These are phyloP conservation scores for Chrysopilus asiliformis DNA, from an alignment of 2,888 invertebrate genomes.

Conservation along the genomic window DNA sequence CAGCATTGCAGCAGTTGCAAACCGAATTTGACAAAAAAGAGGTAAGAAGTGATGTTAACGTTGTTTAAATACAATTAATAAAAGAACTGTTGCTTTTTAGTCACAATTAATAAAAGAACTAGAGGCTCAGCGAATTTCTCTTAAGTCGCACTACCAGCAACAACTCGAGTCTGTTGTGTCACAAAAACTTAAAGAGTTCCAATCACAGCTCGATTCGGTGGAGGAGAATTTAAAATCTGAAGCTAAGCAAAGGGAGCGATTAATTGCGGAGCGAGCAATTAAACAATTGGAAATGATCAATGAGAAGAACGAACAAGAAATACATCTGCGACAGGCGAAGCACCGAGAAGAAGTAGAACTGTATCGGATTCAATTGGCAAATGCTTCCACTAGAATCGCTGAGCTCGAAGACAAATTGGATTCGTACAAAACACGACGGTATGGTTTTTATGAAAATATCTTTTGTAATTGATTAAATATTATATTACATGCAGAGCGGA, in stretches of 20 bases:
- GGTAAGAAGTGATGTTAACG: slow-evolving; percentile 35
- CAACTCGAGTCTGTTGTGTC: slow-evolving; percentile 67
- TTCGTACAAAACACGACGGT: slow-evolving; percentile 30
- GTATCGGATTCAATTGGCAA: slow-evolving; percentile 55
- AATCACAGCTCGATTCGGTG: slow-evolving; percentile 55
- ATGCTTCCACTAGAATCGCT: slow-evolving; percentile 52
- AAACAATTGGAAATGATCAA: slow-evolving; percentile 58
- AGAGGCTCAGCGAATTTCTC: slow-evolving; percentile 49
- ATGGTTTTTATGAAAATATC: neutral
- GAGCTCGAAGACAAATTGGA: slow-evolving; percentile 45
- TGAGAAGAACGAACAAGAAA: slow-evolving; percentile 58
- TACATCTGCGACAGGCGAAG: slow-evolving; percentile 63
- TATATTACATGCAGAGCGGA: slow-evolving; percentile 41
- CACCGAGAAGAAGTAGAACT: slow-evolving; percentile 63
- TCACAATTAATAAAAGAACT: slow-evolving; percentile 41
- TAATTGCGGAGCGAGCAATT: slow-evolving; percentile 55
- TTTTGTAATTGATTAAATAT: neutral
- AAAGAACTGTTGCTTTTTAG: slow-evolving; percentile 23
- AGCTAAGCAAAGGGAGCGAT: slow-evolving; percentile 47
- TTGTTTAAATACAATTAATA: neutral
- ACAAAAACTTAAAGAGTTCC: slow-evolving; percentile 63
- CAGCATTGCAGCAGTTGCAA: slow-evolving; percentile 39
- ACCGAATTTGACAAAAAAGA: slow-evolving; percentile 44
- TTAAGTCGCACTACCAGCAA: slow-evolving; percentile 63
- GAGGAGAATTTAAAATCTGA: slow-evolving; percentile 51